Evolutionary conservation across 2,888 invertebrate species (phyloP).

Genomic region (Machimus atricapillus): DNA sequence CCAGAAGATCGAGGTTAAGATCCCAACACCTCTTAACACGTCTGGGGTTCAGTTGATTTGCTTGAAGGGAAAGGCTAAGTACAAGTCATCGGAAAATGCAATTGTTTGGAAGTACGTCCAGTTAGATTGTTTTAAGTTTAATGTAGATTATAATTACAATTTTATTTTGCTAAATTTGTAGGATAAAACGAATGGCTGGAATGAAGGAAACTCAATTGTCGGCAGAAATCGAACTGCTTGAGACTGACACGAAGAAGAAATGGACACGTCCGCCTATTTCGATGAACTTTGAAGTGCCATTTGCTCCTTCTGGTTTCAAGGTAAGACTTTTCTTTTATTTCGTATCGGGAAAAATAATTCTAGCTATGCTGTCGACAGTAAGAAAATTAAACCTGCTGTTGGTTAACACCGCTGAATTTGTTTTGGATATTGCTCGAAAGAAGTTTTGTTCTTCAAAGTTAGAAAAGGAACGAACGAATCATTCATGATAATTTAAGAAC

Average conservation of each 20-base stretch:
- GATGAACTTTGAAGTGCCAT: conserved; percentile 99
- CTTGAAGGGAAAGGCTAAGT: conserved; percentile 98
- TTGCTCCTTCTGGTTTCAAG: conserved; percentile 99
- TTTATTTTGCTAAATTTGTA: conserved; percentile 53
- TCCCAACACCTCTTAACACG: conserved; percentile 98
- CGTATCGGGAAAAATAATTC: not conserved
- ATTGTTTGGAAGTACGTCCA: conserved; percentile 88
- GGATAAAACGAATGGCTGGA: conserved; percentile 91
- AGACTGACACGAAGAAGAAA: conserved; percentile 99
- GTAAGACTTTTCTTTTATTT: conserved; percentile 51
- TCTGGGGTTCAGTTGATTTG: conserved; percentile 99
- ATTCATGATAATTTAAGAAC: too few relatives aligned
- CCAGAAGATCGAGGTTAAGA: conserved; percentile 99
- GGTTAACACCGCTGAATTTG: too few relatives aligned
- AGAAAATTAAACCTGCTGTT: too few relatives aligned
- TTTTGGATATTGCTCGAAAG: too few relatives aligned
- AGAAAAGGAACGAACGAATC: too few relatives aligned
- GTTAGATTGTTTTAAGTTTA: not conserved
- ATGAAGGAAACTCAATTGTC: conserved; percentile 99
- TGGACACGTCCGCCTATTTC: conserved; percentile 99
- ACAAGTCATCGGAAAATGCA: conserved; percentile 99
- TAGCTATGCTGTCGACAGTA: too few relatives aligned
- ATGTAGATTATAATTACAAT: not conserved
- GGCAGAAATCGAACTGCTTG: conserved; percentile 97
- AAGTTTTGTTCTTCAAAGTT: too few relatives aligned